Base-by-base conservation (phyloP, 1,140 invertebrate genomes). In the Oncopodura yosiiana region DNA sequence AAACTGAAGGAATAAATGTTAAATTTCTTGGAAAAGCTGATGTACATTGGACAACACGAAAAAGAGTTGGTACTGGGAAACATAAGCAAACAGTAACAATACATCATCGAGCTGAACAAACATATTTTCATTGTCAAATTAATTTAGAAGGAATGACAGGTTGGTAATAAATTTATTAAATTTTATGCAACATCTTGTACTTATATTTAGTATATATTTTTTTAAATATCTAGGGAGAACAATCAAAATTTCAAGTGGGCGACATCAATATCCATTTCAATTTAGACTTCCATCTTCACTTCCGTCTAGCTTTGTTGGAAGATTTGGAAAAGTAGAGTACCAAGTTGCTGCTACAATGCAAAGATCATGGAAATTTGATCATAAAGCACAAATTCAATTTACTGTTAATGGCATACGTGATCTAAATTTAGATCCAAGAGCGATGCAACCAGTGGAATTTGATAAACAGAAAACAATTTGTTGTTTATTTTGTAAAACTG, bases 371-470 rank as follows among this genome's bases (percentile, higher is more conserved):
- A 41, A 42, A 43, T 18, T 14, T 37, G 27, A 42, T 46, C 19
- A 46, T 24, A 39, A 42, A 21, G 34, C 29, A 48, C 4, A 19
- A 14, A 30, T 58, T 23, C 30, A 42, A 18, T 58, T 53, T 36
- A 58, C 49, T 4, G 56, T 58, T 3, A 53, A 52, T 21, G 56
- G 49, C 2, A 52, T 58, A 14, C 27, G 53, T 14, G 56, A 58
- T 38, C 38, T 58, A 19, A 58, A 58, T 49, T 9, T 29, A 3
- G 56, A 58, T 23, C 49, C 32, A 2, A 36, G 50, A 2, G 44
- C 38, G 14, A 42, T 3, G 8, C 30, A 34, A 21, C 14, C 43
- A n/a, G 2, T 45, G 4, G 43, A 53, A 16, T n/a, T 8, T 3
- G 21, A 39, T 4, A 53, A 46, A 21, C 24, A 53, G n/a, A 58